Evolutionary conservation across 2,888 invertebrate species (phyloP), one percentile per base, ranked within the genome.

Genomic region (Megalurothrips usitatus): DNA sequence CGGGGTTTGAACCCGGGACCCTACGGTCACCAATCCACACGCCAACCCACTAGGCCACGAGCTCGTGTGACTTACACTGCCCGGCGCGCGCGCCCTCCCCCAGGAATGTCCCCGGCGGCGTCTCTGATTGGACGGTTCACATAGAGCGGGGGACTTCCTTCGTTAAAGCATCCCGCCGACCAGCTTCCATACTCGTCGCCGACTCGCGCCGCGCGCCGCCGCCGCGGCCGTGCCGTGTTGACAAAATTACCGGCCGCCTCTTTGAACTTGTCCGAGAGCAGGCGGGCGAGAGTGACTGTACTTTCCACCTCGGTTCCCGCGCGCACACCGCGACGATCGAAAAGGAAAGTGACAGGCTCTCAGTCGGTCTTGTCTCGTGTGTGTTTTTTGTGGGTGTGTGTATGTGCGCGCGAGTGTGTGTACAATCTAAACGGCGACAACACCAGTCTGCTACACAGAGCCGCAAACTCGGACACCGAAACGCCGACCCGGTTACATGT

Each of bases 111-210:
- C 58, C 17, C n/a, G 58, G 58, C n/a, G 26, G 23, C 26, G 68
- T 75, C 23, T 26, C 68, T 75, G 68, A 75, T 75, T 75, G 68
- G 68, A 23, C 68, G 26, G 68, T 75, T 26, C 68, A 26, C 68
- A 26, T 11, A 26, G 23, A 17, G 26, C 68, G 26, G 8, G 52
- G 58, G 68, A 75, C 68, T 75, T 75, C 68, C 68, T 75, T 75
- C 68, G 68, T 75, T 75, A 75, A 75, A 75, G 68, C 68, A 75
- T 75, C 68, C n/a, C 68, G 68, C 23, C 68, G 68, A 68, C 68
- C 68, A 75, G 68, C 68, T 75, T 75, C 68, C 68, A 75, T 75
- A 26, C 68, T 75, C 23, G 68, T 23, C 58, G 58, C 34, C 34
- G 34, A 43, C 12, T 12, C 68, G 68, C 26, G 23, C 68, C 23